Evolutionary conservation across 2,113 vertebrate genomes (phyloP), one percentile per base, ranked within the genome.

Genomic region (Tyrannus savana): DNA sequence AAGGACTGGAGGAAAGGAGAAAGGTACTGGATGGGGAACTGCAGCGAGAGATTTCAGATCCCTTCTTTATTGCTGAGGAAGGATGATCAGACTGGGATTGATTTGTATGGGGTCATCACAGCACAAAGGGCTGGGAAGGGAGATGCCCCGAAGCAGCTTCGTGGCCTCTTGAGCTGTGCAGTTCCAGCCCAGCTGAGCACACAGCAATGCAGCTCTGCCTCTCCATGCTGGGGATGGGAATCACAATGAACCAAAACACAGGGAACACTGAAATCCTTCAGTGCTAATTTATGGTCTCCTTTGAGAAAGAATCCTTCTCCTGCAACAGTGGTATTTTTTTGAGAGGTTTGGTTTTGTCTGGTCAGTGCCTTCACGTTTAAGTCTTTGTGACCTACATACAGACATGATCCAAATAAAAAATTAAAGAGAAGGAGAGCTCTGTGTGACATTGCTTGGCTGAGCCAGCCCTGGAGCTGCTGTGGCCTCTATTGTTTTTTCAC

Each of bases 341-440:
- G 42, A 93, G 90, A 80, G 53, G 50, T 84, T 94, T 95, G 72
- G 5, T 76, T 95, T 68, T 91, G 44, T 84, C 83, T 92, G 78
- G 88, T 77, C 91, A 82, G 69, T 90, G 75, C 58, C 39, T 92
- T 59, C 39, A 72, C 89, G 86, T 94, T 87, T 76, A 92, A 92
- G 78, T 86, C 72, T 90, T 56, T 84, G 88, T 97, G 88, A 96
- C 96, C 95, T 97, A 96, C 88, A 96, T 97, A 93, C 67, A 94
- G 89, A 66, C 64, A 94, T 42, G 93, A 96, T 95, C 92, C 71
- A 95, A 96, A 90, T 92, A 49, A 96, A 96, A 95, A 94, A 95
- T 94, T 94, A 81, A 96, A 95, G 84, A 87, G 85, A 53, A 84
- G 84, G 55, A 81, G 56, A 93, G 90, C 78, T 91, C 81, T 95